These are phyloP conservation scores for Dynastes tityus DNA, from an alignment of 2,888 invertebrate species.

Conservation along the genomic window DNA sequence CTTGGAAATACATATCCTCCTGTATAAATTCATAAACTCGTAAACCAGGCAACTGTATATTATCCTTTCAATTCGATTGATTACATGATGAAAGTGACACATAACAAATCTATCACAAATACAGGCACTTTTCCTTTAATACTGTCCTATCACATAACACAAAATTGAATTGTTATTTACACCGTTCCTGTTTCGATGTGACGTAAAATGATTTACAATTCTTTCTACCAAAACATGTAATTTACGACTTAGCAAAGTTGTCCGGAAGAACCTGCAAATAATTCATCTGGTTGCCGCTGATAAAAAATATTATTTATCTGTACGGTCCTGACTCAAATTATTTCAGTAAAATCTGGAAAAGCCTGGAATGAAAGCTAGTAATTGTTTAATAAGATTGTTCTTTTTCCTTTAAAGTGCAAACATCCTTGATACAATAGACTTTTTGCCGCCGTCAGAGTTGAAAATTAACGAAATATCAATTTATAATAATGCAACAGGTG, in stretches of 20 bases:
- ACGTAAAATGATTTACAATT: neutral
- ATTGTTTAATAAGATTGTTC: too few relatives aligned
- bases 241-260: slow-evolving; percentile 12
- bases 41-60: too few relatives aligned
- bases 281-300: slow-evolving; percentile 27
- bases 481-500: slow-evolving; percentile 11
- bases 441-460: neutral
- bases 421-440: neutral
- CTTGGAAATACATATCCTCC: too few relatives aligned
- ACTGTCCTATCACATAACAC: neutral
- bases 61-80: neutral
- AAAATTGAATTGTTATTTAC: slow-evolving; percentile 9
- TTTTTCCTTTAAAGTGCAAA: too few relatives aligned
- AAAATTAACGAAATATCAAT: neutral
- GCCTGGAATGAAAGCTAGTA: too few relatives aligned
- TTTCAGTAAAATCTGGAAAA: neutral
- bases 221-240: slow-evolving; percentile 26
- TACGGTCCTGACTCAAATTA: slow-evolving; percentile 5
- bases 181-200: slow-evolving; percentile 7
- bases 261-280: slow-evolving; percentile 31
- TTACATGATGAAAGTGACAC: neutral
- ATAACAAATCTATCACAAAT: neutral
- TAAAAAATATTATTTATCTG: slow-evolving; percentile 35
- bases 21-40: too few relatives aligned
- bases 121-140: neutral